Evolutionary conservation across 2,113 vertebrate species (phyloP).

Genomic region (Zootoca vivipara): DNA sequence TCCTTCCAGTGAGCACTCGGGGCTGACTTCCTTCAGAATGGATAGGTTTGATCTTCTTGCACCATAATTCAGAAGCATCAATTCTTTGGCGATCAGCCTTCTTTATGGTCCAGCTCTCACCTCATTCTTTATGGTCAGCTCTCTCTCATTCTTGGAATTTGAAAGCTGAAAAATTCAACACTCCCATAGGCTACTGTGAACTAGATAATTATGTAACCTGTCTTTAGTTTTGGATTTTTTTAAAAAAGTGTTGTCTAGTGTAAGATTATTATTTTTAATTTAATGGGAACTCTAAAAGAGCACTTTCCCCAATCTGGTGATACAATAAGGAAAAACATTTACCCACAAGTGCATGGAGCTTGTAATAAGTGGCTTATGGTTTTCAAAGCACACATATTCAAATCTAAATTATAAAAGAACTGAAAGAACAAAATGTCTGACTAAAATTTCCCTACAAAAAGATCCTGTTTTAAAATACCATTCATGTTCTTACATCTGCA

Average conservation of each 20-base stretch:
- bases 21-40: too few relatives aligned
- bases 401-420: background rate
- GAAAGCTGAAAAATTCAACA: too few relatives aligned
- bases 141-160: too few relatives aligned
- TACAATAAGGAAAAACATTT: background rate
- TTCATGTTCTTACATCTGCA: background rate
- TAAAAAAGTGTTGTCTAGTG: background rate
- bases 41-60: too few relatives aligned
- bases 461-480: background rate
- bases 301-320: background rate
- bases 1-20: too few relatives aligned
- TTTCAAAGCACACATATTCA: background rate
- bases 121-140: too few relatives aligned
- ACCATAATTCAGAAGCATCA: too few relatives aligned
- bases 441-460: background rate
- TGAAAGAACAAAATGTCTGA: background rate
- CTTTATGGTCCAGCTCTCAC: too few relatives aligned
- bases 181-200: background rate
- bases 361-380: fast-evolving
- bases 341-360: background rate
- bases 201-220: background rate
- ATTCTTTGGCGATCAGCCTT: too few relatives aligned
- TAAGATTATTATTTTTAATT: background rate
- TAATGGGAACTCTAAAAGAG: background rate
- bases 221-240: background rate